Base-by-base conservation (phyloP, 2,113 vertebrate species). In the Corythoichthys intestinalis region DNA sequence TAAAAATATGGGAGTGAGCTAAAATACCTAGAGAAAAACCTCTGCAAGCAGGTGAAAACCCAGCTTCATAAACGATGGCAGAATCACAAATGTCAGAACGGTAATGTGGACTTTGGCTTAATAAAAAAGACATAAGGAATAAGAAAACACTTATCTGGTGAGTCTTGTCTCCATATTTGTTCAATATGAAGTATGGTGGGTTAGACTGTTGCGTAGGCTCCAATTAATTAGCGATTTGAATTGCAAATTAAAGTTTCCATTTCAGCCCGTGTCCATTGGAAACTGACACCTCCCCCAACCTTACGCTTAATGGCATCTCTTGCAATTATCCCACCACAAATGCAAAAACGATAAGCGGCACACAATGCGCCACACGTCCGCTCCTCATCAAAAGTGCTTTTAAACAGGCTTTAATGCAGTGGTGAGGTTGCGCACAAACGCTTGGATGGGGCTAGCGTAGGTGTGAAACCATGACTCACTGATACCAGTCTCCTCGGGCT, bases 381-480 rank as follows among this genome's bases (percentile, higher is more conserved):
- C 77, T 41, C 72, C 17, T 48, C 6, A 3, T 70, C 38, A 65
- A 80, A 58, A 87, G 87, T 79, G 88, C 76, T 77, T 81, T 79
- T 86, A 86, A 90, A 86, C 83, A 81, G 76, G 66, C 79, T 85
- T 78, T 85, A 88, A 89, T 87, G 83, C 75, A 61, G 73, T 80
- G 84, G 69, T 78, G 78, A 90, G 86, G 86, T 85, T 75, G 66
- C 67, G 77, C 60, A 71, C 78, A 80, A 86, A 85, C 79, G 63
- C 84, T 88, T 71, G 81, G 78, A 88, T 83, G 81, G 75, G 86
- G 35, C 28, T 72, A 67, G 65, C 80, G 89, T 83, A 82, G 83
- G 86, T 53, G 82, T 17, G 88, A 82, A 87, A 88, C 86, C 79
- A 83, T 80, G 84, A 85, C 73, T 88, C 83, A 84, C 70, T 79